Conservation (phyloP, 2,113 vertebrate genomes). For the Bungarus multicinctus region DNA sequence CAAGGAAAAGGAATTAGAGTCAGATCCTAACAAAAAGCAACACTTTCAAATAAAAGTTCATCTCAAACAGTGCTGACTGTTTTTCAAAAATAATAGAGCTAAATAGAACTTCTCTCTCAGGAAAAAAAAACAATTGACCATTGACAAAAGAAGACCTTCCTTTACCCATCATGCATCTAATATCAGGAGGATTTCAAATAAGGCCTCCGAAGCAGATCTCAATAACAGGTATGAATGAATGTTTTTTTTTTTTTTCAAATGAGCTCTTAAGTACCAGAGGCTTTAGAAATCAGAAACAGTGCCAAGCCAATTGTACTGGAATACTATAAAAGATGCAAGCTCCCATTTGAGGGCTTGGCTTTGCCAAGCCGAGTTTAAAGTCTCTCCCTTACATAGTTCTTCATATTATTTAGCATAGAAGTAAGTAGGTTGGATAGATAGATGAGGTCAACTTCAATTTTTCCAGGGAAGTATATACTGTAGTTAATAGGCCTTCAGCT, state of each 20-base stretch:
- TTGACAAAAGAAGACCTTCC: background rate
- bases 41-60: background rate
- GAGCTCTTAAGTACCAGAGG: background rate
- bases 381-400: background rate
- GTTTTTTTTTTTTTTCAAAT: background rate
- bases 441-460: background rate
- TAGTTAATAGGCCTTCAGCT: background rate
- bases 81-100: background rate
- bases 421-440: background rate
- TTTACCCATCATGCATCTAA: background rate
- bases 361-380: background rate
- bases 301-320: background rate
- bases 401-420: background rate
- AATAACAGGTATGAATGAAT: background rate
- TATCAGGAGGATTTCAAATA: background rate
- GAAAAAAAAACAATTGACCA: background rate
- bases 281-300: background rate
- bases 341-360: background rate
- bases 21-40: background rate
- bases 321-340: background rate
- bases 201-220: background rate
- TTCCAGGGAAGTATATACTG: background rate
- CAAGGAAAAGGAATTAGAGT: background rate
- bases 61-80: background rate
- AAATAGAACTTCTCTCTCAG: background rate